Evolutionary conservation across 2,113 vertebrate genomes (phyloP).

Genomic region (Seriola dumerili): DNA sequence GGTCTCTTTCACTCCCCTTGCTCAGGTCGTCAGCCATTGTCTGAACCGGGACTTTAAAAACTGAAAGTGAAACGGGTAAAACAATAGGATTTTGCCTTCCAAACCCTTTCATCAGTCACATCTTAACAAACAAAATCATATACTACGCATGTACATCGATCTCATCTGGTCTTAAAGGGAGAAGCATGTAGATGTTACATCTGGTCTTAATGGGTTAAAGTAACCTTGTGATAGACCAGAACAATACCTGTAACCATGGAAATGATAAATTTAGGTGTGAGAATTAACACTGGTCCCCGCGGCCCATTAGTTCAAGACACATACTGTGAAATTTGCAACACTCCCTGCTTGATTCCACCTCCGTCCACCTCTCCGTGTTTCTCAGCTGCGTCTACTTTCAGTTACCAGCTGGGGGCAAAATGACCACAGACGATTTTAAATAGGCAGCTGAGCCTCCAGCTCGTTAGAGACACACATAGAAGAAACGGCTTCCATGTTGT

Average conservation of each 20-base stretch:
- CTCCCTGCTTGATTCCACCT: not conserved
- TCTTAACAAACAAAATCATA: too few relatives aligned
- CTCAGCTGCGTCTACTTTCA: not conserved
- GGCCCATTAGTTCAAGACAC: not conserved
- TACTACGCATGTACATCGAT: too few relatives aligned
- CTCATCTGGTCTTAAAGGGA: too few relatives aligned
- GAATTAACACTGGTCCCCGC: too few relatives aligned
- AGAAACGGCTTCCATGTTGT: not conserved
- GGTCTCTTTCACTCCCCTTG: too few relatives aligned
- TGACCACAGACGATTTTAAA: not conserved
- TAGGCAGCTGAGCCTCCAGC: not conserved
- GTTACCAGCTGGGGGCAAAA: not conserved
- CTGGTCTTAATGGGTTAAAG: not conserved
- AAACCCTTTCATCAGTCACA: too few relatives aligned
- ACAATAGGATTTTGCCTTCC: too few relatives aligned
- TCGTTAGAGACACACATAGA: not conserved
- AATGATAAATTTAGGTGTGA: not conserved
- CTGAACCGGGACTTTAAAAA: too few relatives aligned
- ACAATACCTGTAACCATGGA: not conserved
- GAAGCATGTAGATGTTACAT: too few relatives aligned
- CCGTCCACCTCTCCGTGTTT: not conserved
- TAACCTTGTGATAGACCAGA: not conserved
- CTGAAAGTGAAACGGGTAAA: too few relatives aligned
- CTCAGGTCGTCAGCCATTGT: too few relatives aligned
- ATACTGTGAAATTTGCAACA: too few relatives aligned